Base-by-base conservation (phyloP, 2,888 invertebrate species). In the Pollenia griseotomentosa region DNA sequence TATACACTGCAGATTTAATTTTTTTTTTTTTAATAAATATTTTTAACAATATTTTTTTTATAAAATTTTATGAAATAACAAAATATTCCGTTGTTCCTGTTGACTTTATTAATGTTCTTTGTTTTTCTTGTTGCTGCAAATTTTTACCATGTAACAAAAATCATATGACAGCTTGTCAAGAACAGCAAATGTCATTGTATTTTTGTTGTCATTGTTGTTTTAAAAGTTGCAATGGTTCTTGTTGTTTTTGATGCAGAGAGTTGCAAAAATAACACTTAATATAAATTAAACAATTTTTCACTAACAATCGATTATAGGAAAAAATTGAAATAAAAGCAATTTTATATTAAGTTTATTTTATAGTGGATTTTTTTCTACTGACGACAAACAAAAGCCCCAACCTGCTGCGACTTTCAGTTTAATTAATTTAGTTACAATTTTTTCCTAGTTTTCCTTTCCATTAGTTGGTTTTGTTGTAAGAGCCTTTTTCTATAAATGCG, bases 141-240 rank as follows among this genome's bases (percentile, higher is more conserved):
- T 14, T 78, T 73, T 70, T 44, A 14, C 14, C 75, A 51, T 79
- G 83, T 68, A 83, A 83, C 78, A 83, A 79, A 84, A 74, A 84
- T 84, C 73, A 53, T 53, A 61, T 85, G 82, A 86, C 85, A 82
- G 85, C 59, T 82, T 86, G 85, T 86, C 85, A 86, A 61, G 44
- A 82, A 71, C 85, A 86, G 85, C 33, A 84, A 74, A 80, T 61
- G 79, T 80, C 74, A 80, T 84, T 80, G 51, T 84, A 12, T 19
- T 16, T 23, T 11, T 61, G 53, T 63, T 70, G 61, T 63, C 61
- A 77, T 40, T 71, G 63, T 77, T 57, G 40, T 61, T 19, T 46
- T 70, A 46, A 53, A 55, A 65, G 81, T 73, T 59, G 33, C 33
- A 33, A 0, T 33, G 33, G 33, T 33, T 33, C 5, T 33, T 33